Evolutionary conservation across 1,140 invertebrate species (phyloP).

Genomic region (Heterodera schachtii): DNA sequence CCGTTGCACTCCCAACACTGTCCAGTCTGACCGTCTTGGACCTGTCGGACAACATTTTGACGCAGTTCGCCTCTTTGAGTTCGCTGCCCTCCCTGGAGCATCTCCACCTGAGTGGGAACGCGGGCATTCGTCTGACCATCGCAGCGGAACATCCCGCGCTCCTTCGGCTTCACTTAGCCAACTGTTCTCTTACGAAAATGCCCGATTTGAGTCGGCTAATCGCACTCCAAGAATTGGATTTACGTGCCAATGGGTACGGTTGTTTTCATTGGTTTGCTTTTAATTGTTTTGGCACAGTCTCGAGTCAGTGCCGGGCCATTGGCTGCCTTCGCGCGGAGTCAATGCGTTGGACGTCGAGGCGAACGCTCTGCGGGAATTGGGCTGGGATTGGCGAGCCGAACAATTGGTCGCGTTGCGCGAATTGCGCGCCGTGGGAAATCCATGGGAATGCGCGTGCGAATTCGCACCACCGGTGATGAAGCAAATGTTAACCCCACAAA

Average conservation of each 20-base stretch:
- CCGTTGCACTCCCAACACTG: background rate
- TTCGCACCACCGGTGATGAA: background rate
- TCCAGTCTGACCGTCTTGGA: constrained; percentile 26
- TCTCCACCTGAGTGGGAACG: constrained; percentile 41
- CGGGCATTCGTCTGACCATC: background rate
- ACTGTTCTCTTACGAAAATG: constrained; percentile 35
- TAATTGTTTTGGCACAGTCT: background rate
- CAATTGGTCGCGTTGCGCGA: constrained; percentile 10
- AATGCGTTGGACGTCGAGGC: background rate
- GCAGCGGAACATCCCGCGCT: constrained; percentile 3
- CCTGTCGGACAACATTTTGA: constrained; percentile 36
- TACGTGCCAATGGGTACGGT: constrained; percentile 3
- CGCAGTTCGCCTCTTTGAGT: constrained; percentile 21
- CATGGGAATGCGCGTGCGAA: constrained; percentile 9
- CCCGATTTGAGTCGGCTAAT: constrained; percentile 36
- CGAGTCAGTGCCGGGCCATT: background rate
- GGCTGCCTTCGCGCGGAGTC: constrained; percentile 14
- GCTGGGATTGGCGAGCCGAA: constrained; percentile 5
- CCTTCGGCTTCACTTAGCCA: constrained; percentile 28
- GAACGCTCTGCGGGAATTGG: constrained; percentile 2
- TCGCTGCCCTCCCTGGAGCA: constrained; percentile 39
- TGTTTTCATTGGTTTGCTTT: background rate
- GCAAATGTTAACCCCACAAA: background rate
- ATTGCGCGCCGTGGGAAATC: background rate
- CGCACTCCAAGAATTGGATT: constrained; percentile 26